Evolutionary conservation across 2,797 vertebrate species (phyloP), one percentile per base, ranked within the genome.

Genomic region (Falco peregrinus): DNA sequence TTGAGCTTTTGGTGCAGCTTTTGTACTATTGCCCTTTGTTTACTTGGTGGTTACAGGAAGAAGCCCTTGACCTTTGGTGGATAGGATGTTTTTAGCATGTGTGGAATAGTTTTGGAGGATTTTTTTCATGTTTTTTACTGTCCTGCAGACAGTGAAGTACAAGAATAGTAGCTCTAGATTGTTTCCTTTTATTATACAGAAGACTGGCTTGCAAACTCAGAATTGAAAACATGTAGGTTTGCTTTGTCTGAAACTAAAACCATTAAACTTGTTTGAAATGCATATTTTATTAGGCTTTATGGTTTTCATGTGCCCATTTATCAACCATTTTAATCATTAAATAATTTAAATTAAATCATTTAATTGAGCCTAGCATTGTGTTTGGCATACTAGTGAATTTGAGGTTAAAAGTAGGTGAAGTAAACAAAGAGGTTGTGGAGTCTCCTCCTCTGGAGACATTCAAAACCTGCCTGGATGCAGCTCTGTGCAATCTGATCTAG

Each of bases 1-100:
- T 70, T 2, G 6, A 10, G 48, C 43, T 89, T 78, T 88, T 63
- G 11, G 4, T 43, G 60, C 75, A 21, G 22, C 81, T 92, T 88
- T 90, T 90, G 48, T 57, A 31, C 84, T 63, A 18, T 78, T 83
- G 75, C 50, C 78, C 67, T 92, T 79, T 67, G 65, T 88, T 96
- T 89, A 64, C 68, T 61, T 81, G 84, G 54, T 84, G 84, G 26
- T 84, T 79, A 65, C 54, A 61, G 87, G 79, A 87, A 82, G 90
- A 84, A 95, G 57, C 51, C 56, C 86, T 93, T 94, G 93, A 74
- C 84, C 79, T 89, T 88, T 95, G 64, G 33, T 78, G 75, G 88
- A 71, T 89, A 93, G 93, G 76, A 79, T 89, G 50, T 31, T 77
- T 89, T 74, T 67, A 60, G 64, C 16, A 10, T 77, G 45, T 51